Conservation (phyloP, 2,797 vertebrate species). For the Pteronotus mesoamericanus region DNA sequence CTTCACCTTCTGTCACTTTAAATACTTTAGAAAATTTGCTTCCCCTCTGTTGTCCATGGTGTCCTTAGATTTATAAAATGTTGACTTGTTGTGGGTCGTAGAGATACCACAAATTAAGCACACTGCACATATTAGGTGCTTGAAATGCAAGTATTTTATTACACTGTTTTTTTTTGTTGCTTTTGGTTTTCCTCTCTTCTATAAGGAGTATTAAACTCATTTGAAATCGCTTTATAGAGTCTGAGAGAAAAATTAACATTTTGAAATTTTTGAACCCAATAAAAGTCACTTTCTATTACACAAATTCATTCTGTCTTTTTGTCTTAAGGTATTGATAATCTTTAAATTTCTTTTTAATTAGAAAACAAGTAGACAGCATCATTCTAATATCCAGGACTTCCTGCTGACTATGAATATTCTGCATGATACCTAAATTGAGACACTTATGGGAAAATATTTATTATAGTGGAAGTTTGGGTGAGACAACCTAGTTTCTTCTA, state of each 20-base stretch:
- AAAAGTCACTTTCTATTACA: not conserved
- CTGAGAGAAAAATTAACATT: constrained; percentile 1
- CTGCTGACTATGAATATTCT: constrained; percentile 28
- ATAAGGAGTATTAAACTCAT: not conserved
- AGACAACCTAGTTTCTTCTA: not conserved
- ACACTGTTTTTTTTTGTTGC: not conserved
- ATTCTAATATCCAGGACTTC: not conserved
- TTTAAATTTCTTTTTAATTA: not conserved
- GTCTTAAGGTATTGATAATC: not conserved
- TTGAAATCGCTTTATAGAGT: constrained; percentile 14
- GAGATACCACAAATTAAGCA: not conserved
- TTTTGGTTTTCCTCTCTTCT: not conserved
- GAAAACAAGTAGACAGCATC: not conserved
- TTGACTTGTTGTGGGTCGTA: not conserved
- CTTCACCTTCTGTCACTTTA: not conserved
- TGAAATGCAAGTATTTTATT: constrained; percentile 14
- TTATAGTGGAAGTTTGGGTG: not conserved
- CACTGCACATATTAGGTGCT: not conserved
- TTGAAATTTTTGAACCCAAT: not conserved
- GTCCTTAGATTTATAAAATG: not conserved
- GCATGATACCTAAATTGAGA: not conserved
- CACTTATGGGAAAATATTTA: not conserved
- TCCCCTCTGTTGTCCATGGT: not conserved
- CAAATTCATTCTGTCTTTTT: not conserved
- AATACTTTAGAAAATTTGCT: not conserved